phyloP scores from a whole-genome alignment of 1,140 invertebrate species.

The Lasaia peninsularis region DNA sequence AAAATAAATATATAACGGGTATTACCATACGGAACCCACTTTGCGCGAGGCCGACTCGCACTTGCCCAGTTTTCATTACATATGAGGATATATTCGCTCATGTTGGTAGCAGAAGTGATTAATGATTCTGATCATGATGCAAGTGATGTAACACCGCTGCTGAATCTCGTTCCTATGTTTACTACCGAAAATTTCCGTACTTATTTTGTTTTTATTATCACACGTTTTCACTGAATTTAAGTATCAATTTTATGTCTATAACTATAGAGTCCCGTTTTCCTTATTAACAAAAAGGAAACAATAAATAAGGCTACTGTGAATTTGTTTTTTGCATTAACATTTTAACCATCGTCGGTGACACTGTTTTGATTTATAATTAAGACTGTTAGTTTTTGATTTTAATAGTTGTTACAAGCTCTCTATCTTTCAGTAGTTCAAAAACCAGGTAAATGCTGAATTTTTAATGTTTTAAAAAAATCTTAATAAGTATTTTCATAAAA shows the following conservation, averaged over 20 bases:
- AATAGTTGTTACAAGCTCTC: not conserved
- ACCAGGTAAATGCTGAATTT: too few relatives aligned
- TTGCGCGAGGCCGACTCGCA: too few relatives aligned
- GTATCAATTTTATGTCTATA: not conserved
- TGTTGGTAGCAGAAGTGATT: not conserved
- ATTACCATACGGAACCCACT: too few relatives aligned
- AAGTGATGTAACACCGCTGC: not conserved
- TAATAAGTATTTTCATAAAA: too few relatives aligned
- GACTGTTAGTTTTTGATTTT: not conserved
- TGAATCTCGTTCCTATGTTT: not conserved
- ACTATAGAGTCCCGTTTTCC: not conserved
- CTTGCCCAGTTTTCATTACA: too few relatives aligned
- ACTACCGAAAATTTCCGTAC: slow-evolving; percentile 25
- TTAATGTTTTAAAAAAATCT: too few relatives aligned
- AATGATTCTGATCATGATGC: slow-evolving; percentile 1
- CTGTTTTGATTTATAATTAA: not conserved
- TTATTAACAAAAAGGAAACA: not conserved
- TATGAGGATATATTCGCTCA: not conserved
- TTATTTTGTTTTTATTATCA: slow-evolving; percentile 22
- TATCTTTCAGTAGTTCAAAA: too few relatives aligned
- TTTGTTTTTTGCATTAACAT: not conserved
- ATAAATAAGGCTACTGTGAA: not conserved
- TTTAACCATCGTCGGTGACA: not conserved
- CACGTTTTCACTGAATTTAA: not conserved
- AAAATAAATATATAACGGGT: too few relatives aligned